Evolutionary conservation across 1,140 invertebrate species (phyloP).

Genomic region (Tachypleus tridentatus): DNA sequence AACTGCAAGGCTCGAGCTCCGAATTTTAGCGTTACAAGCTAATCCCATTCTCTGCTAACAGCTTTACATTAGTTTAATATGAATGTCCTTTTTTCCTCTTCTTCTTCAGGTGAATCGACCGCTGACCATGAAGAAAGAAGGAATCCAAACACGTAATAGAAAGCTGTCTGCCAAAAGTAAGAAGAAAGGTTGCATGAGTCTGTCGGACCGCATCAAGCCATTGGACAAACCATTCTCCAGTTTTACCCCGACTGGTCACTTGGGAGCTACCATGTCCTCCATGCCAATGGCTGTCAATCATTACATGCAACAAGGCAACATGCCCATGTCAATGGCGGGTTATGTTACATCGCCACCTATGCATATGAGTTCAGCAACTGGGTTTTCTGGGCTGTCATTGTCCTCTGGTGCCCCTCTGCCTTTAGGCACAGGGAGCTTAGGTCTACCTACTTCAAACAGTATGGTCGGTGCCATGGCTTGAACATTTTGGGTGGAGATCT

Average conservation of each 20-base stretch:
- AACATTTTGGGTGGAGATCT: not conserved
- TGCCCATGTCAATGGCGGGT: slow-evolving; percentile 30
- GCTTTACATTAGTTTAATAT: too few species aligned
- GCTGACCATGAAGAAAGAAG: slow-evolving; percentile 42
- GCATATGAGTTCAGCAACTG: slow-evolving; percentile 26
- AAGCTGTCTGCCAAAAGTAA: slow-evolving; percentile 80
- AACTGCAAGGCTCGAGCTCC: too few species aligned
- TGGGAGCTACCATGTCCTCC: slow-evolving; percentile 33
- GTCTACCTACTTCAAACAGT: slow-evolving; percentile 35
- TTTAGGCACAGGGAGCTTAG: slow-evolving; percentile 23
- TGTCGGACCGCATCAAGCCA: slow-evolving; percentile 54
- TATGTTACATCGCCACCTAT: slow-evolving; percentile 29
- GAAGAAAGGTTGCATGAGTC: slow-evolving; percentile 52
- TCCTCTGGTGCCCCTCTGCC: slow-evolving; percentile 28
- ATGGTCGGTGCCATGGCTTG: slow-evolving; percentile 28
- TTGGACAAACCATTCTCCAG: slow-evolving; percentile 35
- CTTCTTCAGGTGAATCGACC: slow-evolving; percentile 45
- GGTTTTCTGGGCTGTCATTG: slow-evolving; percentile 35
- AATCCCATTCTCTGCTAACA: too few species aligned
- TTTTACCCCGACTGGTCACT: slow-evolving; percentile 25
- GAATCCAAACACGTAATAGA: slow-evolving; percentile 40
- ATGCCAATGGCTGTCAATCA: slow-evolving; percentile 25
- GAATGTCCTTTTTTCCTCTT: slow-evolving; percentile 10
- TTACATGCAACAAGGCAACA: slow-evolving; percentile 36
- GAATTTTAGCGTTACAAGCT: too few species aligned